A percentile compares a stretch with the other conserved stretches of the same genome.
These are phyloP conservation scores for Argopecten irradians DNA, from an alignment of 1,140 invertebrate species.

Conservation along the genomic window DNA sequence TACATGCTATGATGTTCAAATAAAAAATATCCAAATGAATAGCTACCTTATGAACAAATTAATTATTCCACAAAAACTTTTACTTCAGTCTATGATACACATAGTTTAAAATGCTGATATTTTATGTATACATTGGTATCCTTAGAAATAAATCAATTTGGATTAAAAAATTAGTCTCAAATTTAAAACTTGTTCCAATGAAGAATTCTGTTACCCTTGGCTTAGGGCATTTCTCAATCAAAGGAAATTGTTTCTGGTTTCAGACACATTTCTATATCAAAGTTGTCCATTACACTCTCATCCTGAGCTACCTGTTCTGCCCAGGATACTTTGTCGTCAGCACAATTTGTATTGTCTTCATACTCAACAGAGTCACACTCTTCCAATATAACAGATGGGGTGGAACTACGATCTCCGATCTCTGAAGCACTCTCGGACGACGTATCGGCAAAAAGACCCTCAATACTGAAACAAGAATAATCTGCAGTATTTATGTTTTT, in stretches of 20 bases:
- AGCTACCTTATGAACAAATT: neutral
- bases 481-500: no score
- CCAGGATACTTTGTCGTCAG: neutral
- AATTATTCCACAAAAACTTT: neutral
- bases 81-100: neutral
- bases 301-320: neutral
- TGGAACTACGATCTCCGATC: conserved; percentile 24
- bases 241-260: neutral
- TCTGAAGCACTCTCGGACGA: conserved; percentile 40
- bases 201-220: neutral
- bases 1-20: no score
- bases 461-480: neutral
- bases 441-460: neutral
- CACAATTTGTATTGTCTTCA: neutral
- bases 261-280: neutral
- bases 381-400: neutral
- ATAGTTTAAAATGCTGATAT: no score
- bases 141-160: neutral
- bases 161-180: neutral
- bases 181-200: neutral
- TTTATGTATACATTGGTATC: neutral
- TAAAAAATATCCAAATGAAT: neutral
- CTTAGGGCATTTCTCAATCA: neutral
- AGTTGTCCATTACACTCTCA: neutral
- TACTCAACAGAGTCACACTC: neutral